A percentile compares a stretch with the other conserved stretches of the same genome.
Conservation (phyloP, 2,113 vertebrate species). For the Tragelaphus scriptus region DNA sequence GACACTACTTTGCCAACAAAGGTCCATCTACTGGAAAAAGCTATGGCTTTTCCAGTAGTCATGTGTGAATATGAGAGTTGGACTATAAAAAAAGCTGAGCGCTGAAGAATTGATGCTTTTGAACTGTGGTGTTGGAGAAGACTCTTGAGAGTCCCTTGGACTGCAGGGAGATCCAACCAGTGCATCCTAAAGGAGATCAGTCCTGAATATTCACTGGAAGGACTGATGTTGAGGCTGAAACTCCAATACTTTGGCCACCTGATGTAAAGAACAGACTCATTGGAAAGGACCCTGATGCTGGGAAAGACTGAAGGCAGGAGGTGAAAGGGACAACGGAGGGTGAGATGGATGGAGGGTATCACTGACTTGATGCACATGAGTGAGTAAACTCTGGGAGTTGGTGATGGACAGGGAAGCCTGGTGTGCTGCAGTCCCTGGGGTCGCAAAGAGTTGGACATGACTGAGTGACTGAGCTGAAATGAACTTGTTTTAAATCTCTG, state of each 20-base stretch:
- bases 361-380: background rate
- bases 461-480: background rate
- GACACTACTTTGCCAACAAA: background rate
- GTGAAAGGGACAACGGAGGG: background rate
- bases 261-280: background rate
- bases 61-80: background rate
- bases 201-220: background rate
- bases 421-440: background rate
- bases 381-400: background rate
- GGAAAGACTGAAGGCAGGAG: background rate
- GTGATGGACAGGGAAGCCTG: background rate
- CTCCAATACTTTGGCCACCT: background rate
- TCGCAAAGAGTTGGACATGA: accelerated
- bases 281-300: background rate
- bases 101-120: background rate
- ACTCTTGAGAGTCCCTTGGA: background rate
- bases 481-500: background rate
- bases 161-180: background rate
- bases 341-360: background rate
- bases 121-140: background rate
- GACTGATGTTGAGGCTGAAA: background rate
- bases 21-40: background rate
- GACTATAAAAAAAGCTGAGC: background rate
- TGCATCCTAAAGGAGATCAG: background rate
- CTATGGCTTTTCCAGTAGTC: background rate